Base-by-base conservation (phyloP, 1,140 invertebrate species). In the Lepidurus arcticus region DNA sequence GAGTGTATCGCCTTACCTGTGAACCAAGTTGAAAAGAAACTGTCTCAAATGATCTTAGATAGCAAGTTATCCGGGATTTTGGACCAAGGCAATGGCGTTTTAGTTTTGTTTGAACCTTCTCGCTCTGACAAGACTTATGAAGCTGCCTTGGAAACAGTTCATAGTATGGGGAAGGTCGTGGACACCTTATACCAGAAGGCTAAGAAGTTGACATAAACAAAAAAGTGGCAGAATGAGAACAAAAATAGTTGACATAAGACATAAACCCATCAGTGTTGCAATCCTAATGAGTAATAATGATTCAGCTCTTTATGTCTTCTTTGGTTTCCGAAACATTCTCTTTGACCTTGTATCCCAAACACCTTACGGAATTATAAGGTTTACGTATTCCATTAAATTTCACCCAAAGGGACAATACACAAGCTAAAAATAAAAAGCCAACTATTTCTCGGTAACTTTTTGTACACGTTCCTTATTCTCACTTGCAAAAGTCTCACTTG, bases 41-140 rank as follows among this genome's bases (percentile, higher is more conserved):
- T 99, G 21, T 98, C 97, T 42, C 98, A 99, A 86, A 99, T 99
- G 98, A 99, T 99, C 84, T 87, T 99, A 83, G 98, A 99, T 85
- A 96, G 97, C 81, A 99, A 99, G 85, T 91, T 99, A 81, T 90
- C 92, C 87, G 96, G 97, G 24, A 98, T 98, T 81, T 88, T 99
- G 74, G 97, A 99, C 88, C 98, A 99, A 88, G 97, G 96, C 76
- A 94, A 96, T 86, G 97, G 93, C 80, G 95, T 99, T 13, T 87
- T 99, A 43, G 96, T 99, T 81, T 94, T 99, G 10, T 99, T 98
- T 86, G 97, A 99, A 85, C 94, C 96, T 83, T 92, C 92, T 75
- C 90, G 92, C n/a, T 89, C 93, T 73, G 97, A 99, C 84, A 97
- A 97, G 85, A 98, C 97, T 7, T 99, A 98, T 83, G 95, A 97